Conservation (phyloP, 2,113 vertebrate genomes). For the Setophaga kirtlandii region DNA sequence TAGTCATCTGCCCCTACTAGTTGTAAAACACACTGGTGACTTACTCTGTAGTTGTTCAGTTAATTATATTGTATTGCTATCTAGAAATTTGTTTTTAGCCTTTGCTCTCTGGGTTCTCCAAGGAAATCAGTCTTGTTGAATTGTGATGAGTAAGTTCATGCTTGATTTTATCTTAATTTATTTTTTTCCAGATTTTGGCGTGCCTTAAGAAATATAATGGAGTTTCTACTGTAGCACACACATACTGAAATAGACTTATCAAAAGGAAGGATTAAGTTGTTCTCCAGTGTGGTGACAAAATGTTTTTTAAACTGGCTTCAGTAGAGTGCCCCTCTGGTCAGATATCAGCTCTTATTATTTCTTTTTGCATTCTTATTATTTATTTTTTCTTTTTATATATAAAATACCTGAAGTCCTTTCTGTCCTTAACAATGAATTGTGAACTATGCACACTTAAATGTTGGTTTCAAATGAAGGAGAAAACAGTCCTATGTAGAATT, state of each 20-base stretch:
- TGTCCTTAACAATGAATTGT: neutral
- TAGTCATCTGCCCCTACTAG: neutral
- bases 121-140: neutral
- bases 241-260: neutral
- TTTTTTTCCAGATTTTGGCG: neutral
- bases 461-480: neutral
- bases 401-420: neutral
- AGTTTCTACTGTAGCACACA: neutral
- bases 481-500: neutral
- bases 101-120: neutral
- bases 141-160: neutral
- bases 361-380: neutral
- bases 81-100: neutral
- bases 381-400: neutral
- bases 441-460: neutral
- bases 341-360: neutral
- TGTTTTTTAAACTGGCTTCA: neutral
- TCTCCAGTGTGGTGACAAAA: neutral
- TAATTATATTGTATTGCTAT: neutral
- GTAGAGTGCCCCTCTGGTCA: rapidly evolving
- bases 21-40: neutral
- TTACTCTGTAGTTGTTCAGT: neutral
- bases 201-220: neutral
- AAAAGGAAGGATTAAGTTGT: neutral
- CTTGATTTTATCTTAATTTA: neutral